Conservation (phyloP, 2,113 vertebrate species). For the Neofelis nebulosa region DNA sequence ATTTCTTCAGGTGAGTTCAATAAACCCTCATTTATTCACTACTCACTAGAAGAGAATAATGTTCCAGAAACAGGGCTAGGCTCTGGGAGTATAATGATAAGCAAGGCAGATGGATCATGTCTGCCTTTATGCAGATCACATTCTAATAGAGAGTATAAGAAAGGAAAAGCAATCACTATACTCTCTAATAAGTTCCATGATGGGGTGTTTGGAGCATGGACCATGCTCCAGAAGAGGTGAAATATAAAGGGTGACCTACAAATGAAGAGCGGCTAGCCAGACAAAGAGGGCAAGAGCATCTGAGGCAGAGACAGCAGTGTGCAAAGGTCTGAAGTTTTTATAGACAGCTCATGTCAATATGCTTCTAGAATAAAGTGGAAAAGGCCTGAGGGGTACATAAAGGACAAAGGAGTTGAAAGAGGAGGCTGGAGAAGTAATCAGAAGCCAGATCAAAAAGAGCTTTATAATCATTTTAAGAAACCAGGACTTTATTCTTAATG, state of each 20-base stretch:
- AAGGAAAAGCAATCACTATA: background rate
- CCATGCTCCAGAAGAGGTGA: background rate
- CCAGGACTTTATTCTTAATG: background rate
- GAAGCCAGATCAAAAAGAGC: background rate
- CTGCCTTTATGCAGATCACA: background rate
- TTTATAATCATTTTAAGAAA: constrained; percentile 8
- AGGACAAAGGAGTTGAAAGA: background rate
- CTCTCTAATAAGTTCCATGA: background rate
- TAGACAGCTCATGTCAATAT: background rate
- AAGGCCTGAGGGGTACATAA: background rate
- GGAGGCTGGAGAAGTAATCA: background rate
- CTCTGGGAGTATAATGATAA: background rate
- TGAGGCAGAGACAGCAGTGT: background rate
- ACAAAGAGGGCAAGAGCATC: background rate
- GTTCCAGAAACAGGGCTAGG: background rate
- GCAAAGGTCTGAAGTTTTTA: background rate
- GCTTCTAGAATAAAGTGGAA: background rate
- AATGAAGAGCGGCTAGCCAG: background rate
- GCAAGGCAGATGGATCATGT: background rate
- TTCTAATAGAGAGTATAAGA: background rate
- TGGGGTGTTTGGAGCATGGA: background rate
- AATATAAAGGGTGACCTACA: background rate
- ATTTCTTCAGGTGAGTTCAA: background rate
- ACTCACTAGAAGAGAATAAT: background rate
- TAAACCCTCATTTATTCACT: background rate